Base-by-base conservation (phyloP, 2,797 vertebrate species). In the Paratrypauchen microcephalus region DNA sequence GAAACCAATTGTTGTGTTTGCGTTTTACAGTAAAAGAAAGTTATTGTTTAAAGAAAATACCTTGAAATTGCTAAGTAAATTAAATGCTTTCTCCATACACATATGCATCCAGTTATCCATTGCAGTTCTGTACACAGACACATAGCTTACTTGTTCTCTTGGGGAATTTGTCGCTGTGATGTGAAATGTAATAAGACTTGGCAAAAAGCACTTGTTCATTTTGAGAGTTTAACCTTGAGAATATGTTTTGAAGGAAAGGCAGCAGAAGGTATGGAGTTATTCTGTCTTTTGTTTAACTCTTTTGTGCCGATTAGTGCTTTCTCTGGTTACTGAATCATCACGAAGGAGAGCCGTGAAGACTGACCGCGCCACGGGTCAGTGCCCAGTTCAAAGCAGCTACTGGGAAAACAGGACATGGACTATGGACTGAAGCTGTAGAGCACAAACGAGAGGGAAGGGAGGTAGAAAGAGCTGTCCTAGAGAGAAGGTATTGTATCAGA, bases 161-260 rank as follows among this genome's bases (percentile, higher is more conserved):
- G 13, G 58, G 69, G 74, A 82, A 85, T 85, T 75, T 80, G 54
- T 59, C 72, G 50, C 76, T 62, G 9, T 58, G 52, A 71, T 76
- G 82, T 74, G 75, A 89, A 68, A 72, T 60, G 59, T 70, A 68
- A 47, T 70, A 70, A 23, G 19, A 66, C 48, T 15, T 9, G 13
- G 19, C 18, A 52, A 65, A 52, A 66, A 12, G 4, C 6, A 32
- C 1, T n/a, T 11, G 24, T 28, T 19, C 24, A 19, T 30, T 65
- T 65, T 65, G 45, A 18, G 2, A 50, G 45, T 52, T 32, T 52
- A 50, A 66, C 65, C 65, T 66, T 66, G 65, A 55, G 47, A 48
- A 28, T 19, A 21, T 56, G 30, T 55, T 65, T 54, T 54, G 39
- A 23, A 61, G 30, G 15, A 39, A 21, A 59, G 30, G 21, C 39